Evolutionary conservation across 1,140 invertebrate genomes (phyloP).

Genomic region (Dryas iulia): DNA sequence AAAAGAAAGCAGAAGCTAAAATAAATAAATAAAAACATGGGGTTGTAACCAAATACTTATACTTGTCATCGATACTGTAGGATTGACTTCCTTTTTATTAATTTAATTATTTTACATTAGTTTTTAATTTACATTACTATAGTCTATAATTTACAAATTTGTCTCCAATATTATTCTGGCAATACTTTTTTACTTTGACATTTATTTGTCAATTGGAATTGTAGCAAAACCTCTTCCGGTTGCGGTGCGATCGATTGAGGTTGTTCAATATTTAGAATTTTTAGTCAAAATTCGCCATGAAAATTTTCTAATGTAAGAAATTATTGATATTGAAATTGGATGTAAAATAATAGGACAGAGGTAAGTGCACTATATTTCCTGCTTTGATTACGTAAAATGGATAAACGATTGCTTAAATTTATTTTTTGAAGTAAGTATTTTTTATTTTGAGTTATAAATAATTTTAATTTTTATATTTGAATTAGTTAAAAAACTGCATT

Average conservation of each 20-base stretch:
- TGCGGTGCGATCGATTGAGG: constrained; percentile 28
- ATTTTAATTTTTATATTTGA: not conserved
- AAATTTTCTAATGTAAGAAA: constrained; percentile 16
- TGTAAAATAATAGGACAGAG: constrained; percentile 12
- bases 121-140: too few relatives aligned
- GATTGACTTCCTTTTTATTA: too few relatives aligned
- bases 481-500: not conserved
- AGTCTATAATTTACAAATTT: too few relatives aligned
- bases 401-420: not conserved
- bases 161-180: constrained; percentile 4
- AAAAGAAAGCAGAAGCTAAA: too few relatives aligned
- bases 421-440: constrained; percentile 8
- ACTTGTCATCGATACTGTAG: too few relatives aligned
- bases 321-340: constrained; percentile 12
- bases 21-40: too few relatives aligned
- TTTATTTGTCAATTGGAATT: constrained; percentile 22
- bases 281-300: constrained; percentile 31
- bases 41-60: too few relatives aligned
- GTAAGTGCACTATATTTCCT: constrained; percentile 10
- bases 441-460: not conserved
- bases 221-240: constrained; percentile 28
- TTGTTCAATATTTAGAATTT: constrained; percentile 26
- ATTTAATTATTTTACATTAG: too few relatives aligned
- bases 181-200: constrained; percentile 12
- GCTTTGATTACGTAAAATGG: constrained; percentile 21